Evolutionary conservation across 2,797 vertebrate genomes (phyloP).

Genomic region (Cichlasoma orientale): DNA sequence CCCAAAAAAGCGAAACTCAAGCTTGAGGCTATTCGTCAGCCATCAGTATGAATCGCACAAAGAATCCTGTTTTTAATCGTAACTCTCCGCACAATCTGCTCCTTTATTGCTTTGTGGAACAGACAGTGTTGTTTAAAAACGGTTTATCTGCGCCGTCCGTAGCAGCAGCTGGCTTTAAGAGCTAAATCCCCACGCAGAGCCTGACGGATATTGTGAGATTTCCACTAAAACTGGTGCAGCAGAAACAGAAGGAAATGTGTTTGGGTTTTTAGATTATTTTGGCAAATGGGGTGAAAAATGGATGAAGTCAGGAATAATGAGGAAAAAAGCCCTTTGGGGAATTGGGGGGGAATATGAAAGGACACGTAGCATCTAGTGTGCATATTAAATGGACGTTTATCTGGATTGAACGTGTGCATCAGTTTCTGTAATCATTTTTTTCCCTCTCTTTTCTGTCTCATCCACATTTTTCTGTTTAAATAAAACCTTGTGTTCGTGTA

Average conservation of each 20-base stretch:
- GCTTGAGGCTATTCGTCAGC: not conserved
- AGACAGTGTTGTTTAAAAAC: constrained; percentile 39
- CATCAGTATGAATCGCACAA: not conserved
- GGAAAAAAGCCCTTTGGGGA: not conserved
- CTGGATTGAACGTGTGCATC: not conserved
- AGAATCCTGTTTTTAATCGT: constrained; percentile 4
- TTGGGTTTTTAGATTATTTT: constrained; percentile 9
- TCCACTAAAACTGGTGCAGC: constrained; percentile 12
- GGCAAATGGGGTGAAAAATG: not conserved
- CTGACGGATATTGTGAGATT: constrained; percentile 44
- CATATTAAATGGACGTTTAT: not conserved
- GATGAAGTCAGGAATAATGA: not conserved
- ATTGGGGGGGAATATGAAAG: not conserved
- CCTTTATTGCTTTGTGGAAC: not conserved
- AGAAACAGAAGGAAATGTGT: constrained; percentile 41
- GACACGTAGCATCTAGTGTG: not conserved
- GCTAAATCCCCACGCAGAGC: constrained; percentile 37
- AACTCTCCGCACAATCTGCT: constrained; percentile 1
- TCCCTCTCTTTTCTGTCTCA: not conserved
- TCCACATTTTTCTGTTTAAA: not conserved
- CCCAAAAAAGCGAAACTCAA: not conserved
- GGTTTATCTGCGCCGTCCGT: constrained; percentile 19
- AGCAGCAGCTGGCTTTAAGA: constrained; percentile 54
- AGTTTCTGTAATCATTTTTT: too few relatives aligned
- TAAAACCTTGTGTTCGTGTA: not conserved